These are phyloP conservation scores for Yponomeuta malinellus DNA, from an alignment of 2,888 invertebrate species.

Conservation along the genomic window DNA sequence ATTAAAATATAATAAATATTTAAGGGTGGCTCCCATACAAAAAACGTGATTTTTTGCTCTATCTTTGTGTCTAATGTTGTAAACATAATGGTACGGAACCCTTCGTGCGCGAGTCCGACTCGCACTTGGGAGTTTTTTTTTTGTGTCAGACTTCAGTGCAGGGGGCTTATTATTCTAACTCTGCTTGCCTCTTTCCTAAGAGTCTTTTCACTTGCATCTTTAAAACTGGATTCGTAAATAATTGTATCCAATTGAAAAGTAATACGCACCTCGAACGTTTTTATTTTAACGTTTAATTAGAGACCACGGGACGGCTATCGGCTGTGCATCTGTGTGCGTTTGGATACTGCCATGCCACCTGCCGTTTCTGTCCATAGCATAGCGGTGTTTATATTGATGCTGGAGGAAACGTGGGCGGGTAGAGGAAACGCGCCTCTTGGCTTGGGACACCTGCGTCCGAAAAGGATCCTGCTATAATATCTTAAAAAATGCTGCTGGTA, in stretches of 20 bases:
- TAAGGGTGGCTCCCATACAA: too few relatives aligned
- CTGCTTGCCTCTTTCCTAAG: too few relatives aligned
- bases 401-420: conserved; percentile 7
- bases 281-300: neutral
- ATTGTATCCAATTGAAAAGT: neutral
- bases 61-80: too few relatives aligned
- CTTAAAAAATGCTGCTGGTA: too few relatives aligned
- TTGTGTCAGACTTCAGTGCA: too few relatives aligned
- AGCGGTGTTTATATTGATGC: conserved; percentile 6
- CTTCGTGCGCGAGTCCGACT: too few relatives aligned
- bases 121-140: too few relatives aligned
- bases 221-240: neutral
- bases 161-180: too few relatives aligned
- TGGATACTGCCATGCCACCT: conserved; percentile 4
- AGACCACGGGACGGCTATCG: neutral
- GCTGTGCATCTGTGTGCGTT: neutral
- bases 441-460: neutral
- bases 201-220: neutral
- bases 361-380: conserved; percentile 12
- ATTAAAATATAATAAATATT: too few relatives aligned
- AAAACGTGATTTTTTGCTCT: too few relatives aligned
- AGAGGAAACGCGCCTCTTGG: neutral
- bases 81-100: too few relatives aligned
- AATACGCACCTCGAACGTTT: neutral
- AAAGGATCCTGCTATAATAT: neutral